Conservation (phyloP, 2,888 invertebrate species). For the Villa cingulata region DNA sequence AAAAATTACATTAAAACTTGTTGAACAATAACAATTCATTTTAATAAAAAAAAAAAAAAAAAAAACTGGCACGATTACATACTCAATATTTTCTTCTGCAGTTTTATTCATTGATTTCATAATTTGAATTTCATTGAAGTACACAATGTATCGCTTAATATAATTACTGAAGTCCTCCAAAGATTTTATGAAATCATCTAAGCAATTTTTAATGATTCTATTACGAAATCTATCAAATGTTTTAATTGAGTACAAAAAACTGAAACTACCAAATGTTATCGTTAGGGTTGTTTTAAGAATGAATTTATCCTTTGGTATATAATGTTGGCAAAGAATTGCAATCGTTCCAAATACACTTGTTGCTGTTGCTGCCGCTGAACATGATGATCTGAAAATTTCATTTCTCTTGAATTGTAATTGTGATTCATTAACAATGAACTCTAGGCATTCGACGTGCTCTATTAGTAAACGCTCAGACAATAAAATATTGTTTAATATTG, state of each 20-base stretch:
- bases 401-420: neutral
- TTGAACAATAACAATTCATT: neutral
- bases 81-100: constrained; percentile 30
- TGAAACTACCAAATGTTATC: constrained; percentile 19
- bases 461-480: constrained; percentile 30
- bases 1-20: constrained; percentile 1
- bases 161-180: constrained; percentile 33
- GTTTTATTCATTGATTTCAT: constrained; percentile 23
- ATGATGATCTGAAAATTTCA: neutral
- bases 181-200: constrained; percentile 27
- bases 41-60: neutral
- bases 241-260: constrained; percentile 25
- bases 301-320: neutral
- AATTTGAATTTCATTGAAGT: constrained; percentile 31
- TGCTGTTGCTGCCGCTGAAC: neutral
- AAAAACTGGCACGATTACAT: constrained; percentile 4
- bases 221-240: constrained; percentile 29
- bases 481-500: constrained; percentile 25
- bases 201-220: constrained; percentile 25
- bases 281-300: neutral
- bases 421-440: constrained; percentile 18
- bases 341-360: no score
- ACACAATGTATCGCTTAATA: constrained; percentile 31
- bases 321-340: neutral
- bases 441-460: constrained; percentile 34